These are phyloP conservation scores for Threskiornis aethiopicus DNA, from an alignment of 2,797 vertebrate species.

Conservation along the genomic window DNA sequence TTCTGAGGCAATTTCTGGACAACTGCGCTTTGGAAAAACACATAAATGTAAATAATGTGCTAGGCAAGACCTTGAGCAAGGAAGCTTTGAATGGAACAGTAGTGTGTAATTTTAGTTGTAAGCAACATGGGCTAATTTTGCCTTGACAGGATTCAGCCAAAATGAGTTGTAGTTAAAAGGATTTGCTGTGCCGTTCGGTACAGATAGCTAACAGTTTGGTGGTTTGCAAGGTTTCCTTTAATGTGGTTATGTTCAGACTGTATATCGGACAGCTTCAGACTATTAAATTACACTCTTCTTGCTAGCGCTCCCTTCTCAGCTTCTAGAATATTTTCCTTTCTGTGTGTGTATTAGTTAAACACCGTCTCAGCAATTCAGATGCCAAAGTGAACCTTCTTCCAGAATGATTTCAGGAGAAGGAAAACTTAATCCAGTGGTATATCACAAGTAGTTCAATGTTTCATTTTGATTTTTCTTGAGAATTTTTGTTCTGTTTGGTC, in stretches of 20 bases:
- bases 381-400: background rate
- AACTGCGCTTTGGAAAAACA: background rate
- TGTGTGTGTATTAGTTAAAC: slow-evolving; percentile 58
- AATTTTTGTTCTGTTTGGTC: background rate
- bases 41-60: background rate
- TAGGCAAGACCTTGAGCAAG: slow-evolving; percentile 1
- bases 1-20: slow-evolving; percentile 1
- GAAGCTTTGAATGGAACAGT: slow-evolving; percentile 22
- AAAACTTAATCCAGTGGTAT: background rate
- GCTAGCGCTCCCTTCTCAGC: slow-evolving; percentile 43
- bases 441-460: background rate
- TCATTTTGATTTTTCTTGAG: background rate
- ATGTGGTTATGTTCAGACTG: slow-evolving; percentile 42
- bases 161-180: slow-evolving; percentile 63
- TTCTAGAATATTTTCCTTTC: slow-evolving; percentile 49
- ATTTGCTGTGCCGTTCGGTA: slow-evolving; percentile 47
- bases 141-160: slow-evolving; percentile 47
- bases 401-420: background rate
- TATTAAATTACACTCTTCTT: slow-evolving; percentile 62
- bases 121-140: slow-evolving; percentile 54
- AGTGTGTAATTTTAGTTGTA: slow-evolving; percentile 53
- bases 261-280: slow-evolving; percentile 52
- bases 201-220: slow-evolving; percentile 62
- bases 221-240: slow-evolving; percentile 59
- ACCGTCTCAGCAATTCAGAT: slow-evolving; percentile 32